A percentile compares a stretch with the other conserved stretches of the same genome.
phyloP scores from a whole-genome alignment of 35 echinoderm and acorn worm genomes.

The Anneissia japonica region DNA sequence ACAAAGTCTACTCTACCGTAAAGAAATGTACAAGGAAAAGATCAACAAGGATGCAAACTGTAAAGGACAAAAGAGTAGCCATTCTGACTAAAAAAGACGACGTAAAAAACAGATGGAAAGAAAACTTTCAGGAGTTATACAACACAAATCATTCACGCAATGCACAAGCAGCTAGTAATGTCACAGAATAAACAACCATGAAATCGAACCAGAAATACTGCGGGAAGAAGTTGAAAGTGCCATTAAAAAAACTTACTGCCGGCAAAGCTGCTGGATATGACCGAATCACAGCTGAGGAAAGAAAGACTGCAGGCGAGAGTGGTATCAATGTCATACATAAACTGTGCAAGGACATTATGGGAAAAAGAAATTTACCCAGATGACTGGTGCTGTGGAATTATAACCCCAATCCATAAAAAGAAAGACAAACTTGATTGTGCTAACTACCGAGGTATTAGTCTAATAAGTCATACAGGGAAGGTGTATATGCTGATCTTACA shows the following conservation, averaged over 20 bases:
- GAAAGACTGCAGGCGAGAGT: too few relatives aligned
- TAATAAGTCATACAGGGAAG: too few relatives aligned
- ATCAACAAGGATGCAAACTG: not conserved
- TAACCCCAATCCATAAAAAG: too few relatives aligned
- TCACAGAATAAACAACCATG: not conserved
- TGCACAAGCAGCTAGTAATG: not conserved
- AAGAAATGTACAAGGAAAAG: not conserved
- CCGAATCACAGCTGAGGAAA: too few relatives aligned
- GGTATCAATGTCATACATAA: too few relatives aligned
- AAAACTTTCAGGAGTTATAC: not conserved
- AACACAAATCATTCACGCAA: not conserved
- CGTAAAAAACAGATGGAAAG: slow-evolving; percentile 18
- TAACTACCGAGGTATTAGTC: too few relatives aligned
- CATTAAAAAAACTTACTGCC: slow-evolving; percentile 1
- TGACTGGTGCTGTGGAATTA: too few relatives aligned
- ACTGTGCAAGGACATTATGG: too few relatives aligned
- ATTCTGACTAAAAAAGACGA: slow-evolving; percentile 1
- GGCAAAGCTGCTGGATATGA: not conserved
- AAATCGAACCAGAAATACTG: not conserved
- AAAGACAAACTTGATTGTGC: too few relatives aligned
- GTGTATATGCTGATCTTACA: too few relatives aligned
- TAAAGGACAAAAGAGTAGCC: not conserved
- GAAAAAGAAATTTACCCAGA: too few relatives aligned
- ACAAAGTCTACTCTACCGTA: not conserved
- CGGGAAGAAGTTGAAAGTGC: slow-evolving; percentile 4